phyloP scores from a whole-genome alignment of 1,140 invertebrate species.

The Sycobia sp. region DNA sequence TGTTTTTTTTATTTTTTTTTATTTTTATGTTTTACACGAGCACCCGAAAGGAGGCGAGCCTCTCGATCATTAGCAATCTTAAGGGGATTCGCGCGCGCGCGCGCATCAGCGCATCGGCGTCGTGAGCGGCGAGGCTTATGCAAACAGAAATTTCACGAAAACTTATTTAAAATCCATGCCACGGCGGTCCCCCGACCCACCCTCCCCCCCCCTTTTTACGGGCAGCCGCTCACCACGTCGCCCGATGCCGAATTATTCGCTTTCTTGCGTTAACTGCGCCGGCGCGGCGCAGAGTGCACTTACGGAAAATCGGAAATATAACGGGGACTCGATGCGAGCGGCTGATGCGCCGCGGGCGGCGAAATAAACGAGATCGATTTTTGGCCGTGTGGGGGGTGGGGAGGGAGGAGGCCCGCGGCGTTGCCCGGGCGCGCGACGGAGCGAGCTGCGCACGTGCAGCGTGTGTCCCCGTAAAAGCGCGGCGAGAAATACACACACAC shows the following conservation, averaged over 20 bases:
- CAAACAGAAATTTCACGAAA: conserved; percentile 17
- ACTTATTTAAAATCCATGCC: conserved; percentile 2
- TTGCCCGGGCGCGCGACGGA: too few relatives aligned
- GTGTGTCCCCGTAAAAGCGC: too few relatives aligned
- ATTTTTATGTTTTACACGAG: background rate
- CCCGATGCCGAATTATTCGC: too few relatives aligned
- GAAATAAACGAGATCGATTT: too few relatives aligned
- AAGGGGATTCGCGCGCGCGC: background rate
- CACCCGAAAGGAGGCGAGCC: conserved; percentile 1
- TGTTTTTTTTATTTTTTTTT: background rate
- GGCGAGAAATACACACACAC: too few relatives aligned
- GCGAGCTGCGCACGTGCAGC: too few relatives aligned
- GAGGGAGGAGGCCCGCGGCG: background rate
- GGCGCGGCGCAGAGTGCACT: too few relatives aligned
- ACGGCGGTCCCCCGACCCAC: background rate
- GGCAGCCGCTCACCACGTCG: too few relatives aligned
- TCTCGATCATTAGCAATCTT: conserved; percentile 15
- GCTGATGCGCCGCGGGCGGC: background rate
- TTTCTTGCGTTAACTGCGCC: too few relatives aligned
- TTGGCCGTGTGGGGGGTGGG: background rate
- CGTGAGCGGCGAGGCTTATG: conserved; percentile 18
- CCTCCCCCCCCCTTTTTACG: too few relatives aligned
- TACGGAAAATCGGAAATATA: too few relatives aligned
- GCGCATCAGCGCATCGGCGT: background rate
- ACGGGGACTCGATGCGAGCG: too few relatives aligned